Percentiles rank a stretch among this genome's conserved stretches.
Conservation (phyloP, 1,140 invertebrate species). For the Calephelis virginiensis region DNA sequence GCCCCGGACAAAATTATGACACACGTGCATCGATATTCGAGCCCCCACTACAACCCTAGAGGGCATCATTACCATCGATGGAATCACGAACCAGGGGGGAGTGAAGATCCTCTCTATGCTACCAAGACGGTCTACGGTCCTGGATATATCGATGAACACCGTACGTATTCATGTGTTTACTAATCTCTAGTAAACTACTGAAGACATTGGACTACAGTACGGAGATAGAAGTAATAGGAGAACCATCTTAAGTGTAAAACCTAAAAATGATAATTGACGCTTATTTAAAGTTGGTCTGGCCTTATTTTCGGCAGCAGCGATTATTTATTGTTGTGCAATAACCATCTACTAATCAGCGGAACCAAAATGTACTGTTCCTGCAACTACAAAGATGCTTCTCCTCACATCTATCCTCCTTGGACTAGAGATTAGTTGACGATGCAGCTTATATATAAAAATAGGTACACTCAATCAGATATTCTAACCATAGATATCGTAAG, state of each 20-base stretch:
- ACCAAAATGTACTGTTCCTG: no score
- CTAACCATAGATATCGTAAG: constrained; percentile 78
- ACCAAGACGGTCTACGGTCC: constrained; percentile 74
- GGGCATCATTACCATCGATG: constrained; percentile 68
- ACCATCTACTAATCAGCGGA: no score
- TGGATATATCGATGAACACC: constrained; percentile 75
- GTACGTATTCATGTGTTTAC: constrained; percentile 66
- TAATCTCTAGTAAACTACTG: constrained; percentile 31
- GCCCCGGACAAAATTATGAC: constrained; percentile 71
- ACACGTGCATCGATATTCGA: constrained; percentile 69
- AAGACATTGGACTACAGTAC: background rate
- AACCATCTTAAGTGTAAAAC: no score
- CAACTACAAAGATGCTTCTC: no score
- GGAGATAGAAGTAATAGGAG: no score
- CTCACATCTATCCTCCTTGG: constrained; percentile 7
- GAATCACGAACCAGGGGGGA: constrained; percentile 71
- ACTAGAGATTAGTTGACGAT: constrained; percentile 51
- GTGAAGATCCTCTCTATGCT: constrained; percentile 65
- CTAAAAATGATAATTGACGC: no score
- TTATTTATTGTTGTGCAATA: no score
- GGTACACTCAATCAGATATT: constrained; percentile 51
- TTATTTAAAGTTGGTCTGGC: no score
- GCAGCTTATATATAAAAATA: constrained; percentile 35
- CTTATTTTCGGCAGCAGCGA: no score
- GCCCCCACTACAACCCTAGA: constrained; percentile 71